These are phyloP conservation scores for Myripristis jacobus DNA, from an alignment of 2,797 vertebrate genomes.

Conservation along the genomic window DNA sequence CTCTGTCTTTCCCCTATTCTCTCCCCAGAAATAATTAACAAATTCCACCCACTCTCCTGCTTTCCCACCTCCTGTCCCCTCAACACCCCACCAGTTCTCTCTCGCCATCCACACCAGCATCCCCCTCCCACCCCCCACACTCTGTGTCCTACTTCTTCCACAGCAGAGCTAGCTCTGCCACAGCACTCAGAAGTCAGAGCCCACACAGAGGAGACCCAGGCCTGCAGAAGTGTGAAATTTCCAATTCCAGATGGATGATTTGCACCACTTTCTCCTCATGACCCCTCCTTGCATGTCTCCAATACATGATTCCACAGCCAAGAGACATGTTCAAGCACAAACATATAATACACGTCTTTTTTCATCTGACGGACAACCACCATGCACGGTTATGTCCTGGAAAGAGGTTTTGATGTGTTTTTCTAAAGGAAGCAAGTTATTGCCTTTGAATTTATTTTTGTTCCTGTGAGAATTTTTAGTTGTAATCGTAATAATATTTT, in stretches of 20 bases:
- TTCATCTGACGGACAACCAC: background rate
- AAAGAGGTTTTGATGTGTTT: background rate
- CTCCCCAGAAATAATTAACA: conserved; percentile 39
- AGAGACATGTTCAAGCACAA: conserved; percentile 3
- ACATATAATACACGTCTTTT: no score
- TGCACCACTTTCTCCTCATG: conserved; percentile 19
- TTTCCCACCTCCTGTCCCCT: conserved; percentile 4
- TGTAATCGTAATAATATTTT: conserved; percentile 3
- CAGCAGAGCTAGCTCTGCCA: conserved; percentile 16
- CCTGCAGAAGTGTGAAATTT: conserved; percentile 66
- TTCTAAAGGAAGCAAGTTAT: background rate
- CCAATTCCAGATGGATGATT: conserved; percentile 52
- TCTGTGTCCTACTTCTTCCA: conserved; percentile 72
- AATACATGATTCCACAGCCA: background rate
- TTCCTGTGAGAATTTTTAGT: background rate
- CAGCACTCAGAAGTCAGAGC: conserved; percentile 16
- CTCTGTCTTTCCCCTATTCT: conserved; percentile 20
- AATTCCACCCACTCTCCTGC: conserved; percentile 25
- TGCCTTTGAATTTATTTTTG: background rate
- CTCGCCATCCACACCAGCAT: background rate
- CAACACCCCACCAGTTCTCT: conserved; percentile 1
- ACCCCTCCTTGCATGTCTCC: conserved; percentile 25
- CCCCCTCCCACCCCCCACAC: conserved; percentile 30
- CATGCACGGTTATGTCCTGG: background rate
- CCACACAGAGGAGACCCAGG: conserved; percentile 26